phyloP scores from a whole-genome alignment of 2,797 vertebrate species.

The Poeciliopsis gracilis region DNA sequence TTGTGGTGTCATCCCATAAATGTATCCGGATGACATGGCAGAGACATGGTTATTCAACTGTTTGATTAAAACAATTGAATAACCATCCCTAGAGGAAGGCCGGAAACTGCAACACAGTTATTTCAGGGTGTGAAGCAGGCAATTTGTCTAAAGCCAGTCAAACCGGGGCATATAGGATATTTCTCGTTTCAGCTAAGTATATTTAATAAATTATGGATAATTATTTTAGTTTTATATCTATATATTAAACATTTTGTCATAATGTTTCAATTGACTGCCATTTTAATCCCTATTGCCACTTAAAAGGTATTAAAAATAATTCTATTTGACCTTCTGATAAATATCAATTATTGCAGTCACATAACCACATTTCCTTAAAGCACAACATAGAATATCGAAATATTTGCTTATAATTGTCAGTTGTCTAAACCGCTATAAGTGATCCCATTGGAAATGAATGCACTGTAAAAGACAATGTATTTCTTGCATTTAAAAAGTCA shows the following conservation, averaged over 20 bases:
- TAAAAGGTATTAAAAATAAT: background rate
- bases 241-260: background rate
- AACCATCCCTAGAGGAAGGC: background rate
- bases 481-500: background rate
- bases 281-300: background rate
- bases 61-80: background rate
- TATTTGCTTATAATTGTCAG: background rate
- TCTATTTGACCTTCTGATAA: background rate
- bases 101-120: background rate
- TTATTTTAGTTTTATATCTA: background rate
- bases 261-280: background rate
- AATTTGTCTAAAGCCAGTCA: background rate
- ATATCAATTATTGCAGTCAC: background rate
- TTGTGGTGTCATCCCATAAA: background rate
- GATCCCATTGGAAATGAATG: background rate
- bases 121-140: background rate
- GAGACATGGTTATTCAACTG: background rate
- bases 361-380: background rate
- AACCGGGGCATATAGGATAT: background rate
- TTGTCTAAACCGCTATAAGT: background rate
- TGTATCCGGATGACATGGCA: background rate
- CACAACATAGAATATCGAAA: background rate
- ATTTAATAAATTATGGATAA: background rate
- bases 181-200: background rate
- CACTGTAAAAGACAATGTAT: background rate